Conservation (phyloP, 2,888 invertebrate species). For the Spodoptera exigua region DNA sequence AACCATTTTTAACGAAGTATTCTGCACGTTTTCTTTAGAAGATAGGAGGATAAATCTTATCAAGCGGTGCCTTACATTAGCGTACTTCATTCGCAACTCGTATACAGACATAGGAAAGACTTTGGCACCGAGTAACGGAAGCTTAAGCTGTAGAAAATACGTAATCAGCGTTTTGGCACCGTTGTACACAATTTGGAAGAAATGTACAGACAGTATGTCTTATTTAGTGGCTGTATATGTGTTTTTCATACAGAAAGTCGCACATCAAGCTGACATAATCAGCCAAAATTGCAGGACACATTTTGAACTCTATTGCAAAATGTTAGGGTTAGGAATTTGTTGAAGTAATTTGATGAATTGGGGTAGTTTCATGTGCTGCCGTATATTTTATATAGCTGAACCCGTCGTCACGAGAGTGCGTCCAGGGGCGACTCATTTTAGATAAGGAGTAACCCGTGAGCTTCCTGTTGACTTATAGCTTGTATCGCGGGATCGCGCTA, state of each 20-base stretch:
- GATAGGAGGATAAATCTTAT: slow-evolving; percentile 8
- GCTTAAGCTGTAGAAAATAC: slow-evolving; percentile 46
- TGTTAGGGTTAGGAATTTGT: no score
- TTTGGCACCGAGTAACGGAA: slow-evolving; percentile 44
- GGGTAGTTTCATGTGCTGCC: background rate
- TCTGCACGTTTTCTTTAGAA: background rate
- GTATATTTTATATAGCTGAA: slow-evolving; percentile 35
- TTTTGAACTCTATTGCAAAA: no score
- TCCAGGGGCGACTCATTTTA: slow-evolving; percentile 63
- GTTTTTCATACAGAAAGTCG: background rate
- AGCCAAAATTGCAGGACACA: no score
- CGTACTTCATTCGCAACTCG: slow-evolving; percentile 19
- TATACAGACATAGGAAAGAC: slow-evolving; percentile 26
- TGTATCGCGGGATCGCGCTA: slow-evolving; percentile 42
- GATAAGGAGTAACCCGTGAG: slow-evolving; percentile 56
- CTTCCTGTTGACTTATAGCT: slow-evolving; percentile 55
- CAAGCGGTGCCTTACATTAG: slow-evolving; percentile 29
- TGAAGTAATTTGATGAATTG: no score
- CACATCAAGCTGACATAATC: background rate
- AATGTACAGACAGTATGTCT: slow-evolving; percentile 43
- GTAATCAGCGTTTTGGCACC: slow-evolving; percentile 59
- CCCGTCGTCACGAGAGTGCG: slow-evolving; percentile 49
- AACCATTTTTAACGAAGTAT: no score
- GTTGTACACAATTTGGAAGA: slow-evolving; percentile 40
- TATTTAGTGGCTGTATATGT: slow-evolving; percentile 38